Percentiles rank a stretch among this genome's conserved stretches.
Evolutionary conservation across 2,797 vertebrate species (phyloP).

Genomic region (Myoxocephalus aenaeus): DNA sequence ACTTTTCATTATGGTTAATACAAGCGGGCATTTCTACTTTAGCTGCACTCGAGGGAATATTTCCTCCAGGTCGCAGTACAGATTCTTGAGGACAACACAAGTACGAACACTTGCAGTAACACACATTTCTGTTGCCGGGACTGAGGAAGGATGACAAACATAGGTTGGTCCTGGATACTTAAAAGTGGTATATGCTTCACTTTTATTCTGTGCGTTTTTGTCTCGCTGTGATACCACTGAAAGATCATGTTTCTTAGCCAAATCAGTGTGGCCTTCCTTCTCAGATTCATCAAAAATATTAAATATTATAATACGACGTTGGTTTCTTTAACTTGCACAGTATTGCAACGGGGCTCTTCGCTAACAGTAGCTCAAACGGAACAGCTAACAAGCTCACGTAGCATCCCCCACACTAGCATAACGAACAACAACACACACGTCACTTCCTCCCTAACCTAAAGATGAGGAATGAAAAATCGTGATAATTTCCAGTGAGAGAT

Average conservation of each 20-base stretch:
- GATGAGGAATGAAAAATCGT: too few relatives aligned
- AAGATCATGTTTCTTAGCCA: background rate
- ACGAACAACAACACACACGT: too few relatives aligned
- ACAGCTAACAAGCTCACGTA: too few relatives aligned
- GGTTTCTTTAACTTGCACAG: too few relatives aligned
- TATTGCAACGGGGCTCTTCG: too few relatives aligned
- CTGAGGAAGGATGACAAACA: background rate
- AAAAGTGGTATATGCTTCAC: background rate
- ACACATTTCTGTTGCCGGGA: slow-evolving; percentile 6
- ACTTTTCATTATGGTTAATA: slow-evolving; percentile 50
- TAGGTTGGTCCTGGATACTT: background rate
- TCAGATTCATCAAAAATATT: background rate
- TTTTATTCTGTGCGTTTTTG: background rate
- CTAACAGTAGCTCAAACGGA: too few relatives aligned
- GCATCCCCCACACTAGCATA: too few relatives aligned
- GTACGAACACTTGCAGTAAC: slow-evolving; percentile 2
- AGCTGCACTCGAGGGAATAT: slow-evolving; percentile 31
- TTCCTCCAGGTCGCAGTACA: slow-evolving; percentile 34
- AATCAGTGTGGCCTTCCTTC: background rate
- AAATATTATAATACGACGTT: too few relatives aligned
- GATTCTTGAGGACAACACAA: slow-evolving; percentile 6
- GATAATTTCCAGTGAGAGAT: too few relatives aligned
- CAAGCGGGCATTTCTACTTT: slow-evolving; percentile 25
- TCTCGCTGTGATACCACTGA: background rate
- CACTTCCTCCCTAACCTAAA: too few relatives aligned